Evolutionary conservation across 2,888 invertebrate species (phyloP), one percentile per base, ranked within the genome.

Genomic region (Terebella lapidaria): DNA sequence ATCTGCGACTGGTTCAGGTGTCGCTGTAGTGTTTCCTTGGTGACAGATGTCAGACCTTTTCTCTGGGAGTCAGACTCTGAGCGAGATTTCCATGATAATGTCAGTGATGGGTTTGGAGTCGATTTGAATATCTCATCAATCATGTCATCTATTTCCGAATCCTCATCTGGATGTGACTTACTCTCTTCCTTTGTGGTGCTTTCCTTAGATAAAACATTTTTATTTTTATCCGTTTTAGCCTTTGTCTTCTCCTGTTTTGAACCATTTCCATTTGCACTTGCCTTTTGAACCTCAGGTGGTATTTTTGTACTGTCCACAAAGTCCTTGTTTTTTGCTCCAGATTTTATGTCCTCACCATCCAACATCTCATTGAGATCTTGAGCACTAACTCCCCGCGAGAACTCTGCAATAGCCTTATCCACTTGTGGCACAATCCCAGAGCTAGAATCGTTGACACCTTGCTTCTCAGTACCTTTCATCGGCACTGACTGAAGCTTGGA

Each of bases 61-160:
- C n/a, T n/a, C n/a, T n/a, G n/a, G n/a, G n/a, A n/a, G n/a, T 10
- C 10, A 10, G 10, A 35, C 10, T 22, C 22, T 10, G 49, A n/a
- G 15, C 22, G 10, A 22, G 18, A n/a, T 5, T 27, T 46, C 56
- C 54, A 56, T 22, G 64, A 61, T 24, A 65, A 22, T 26, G 53
- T 61, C 55, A 63, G 18, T 20, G 63, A 54, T 10, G 60, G 64
- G 26, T 64, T 45, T 22, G 64, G 65, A 24, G 65, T 65, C 20
- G 56, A 52, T 26, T 65, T 74, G 20, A 77, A 61, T 35, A 77
- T 77, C 59, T 77, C 77, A 49, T 75, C 72, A 57, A 76, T 74
- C n/a, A 70, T 73, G 29, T 71, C 70, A 56, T 74, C 70, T 35
- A 76, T 68, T 42, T 74, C 49, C 24, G 10, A 15, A 5, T 49